Conservation (phyloP, 2,888 invertebrate species). For the Synanthedon andrenaeformis region DNA sequence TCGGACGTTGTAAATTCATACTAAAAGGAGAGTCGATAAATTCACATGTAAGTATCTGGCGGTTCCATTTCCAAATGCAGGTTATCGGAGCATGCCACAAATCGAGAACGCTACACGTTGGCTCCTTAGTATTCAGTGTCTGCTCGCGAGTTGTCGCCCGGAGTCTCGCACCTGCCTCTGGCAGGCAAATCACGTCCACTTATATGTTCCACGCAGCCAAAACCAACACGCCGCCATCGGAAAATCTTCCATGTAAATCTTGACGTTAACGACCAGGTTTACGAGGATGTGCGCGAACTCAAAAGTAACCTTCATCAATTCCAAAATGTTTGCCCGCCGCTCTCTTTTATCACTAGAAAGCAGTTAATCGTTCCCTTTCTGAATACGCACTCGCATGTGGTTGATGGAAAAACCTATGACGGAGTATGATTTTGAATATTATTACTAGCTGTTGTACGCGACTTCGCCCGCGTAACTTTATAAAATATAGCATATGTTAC, state of each 20-base stretch:
- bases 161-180: slow-evolving; percentile 45
- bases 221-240: slow-evolving; percentile 41
- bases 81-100: slow-evolving; percentile 67
- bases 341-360: too few relatives aligned
- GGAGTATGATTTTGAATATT: too few relatives aligned
- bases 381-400: too few relatives aligned
- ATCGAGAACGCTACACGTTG: slow-evolving; percentile 57
- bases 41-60: slow-evolving; percentile 44
- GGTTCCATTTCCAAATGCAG: slow-evolving; percentile 67
- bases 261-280: slow-evolving; percentile 63
- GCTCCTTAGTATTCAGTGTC: slow-evolving; percentile 62
- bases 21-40: slow-evolving; percentile 59
- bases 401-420: too few relatives aligned
- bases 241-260: slow-evolving; percentile 68
- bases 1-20: slow-evolving; percentile 34
- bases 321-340: slow-evolving; percentile 2
- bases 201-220: slow-evolving; percentile 65
- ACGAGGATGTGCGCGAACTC: slow-evolving; percentile 46
- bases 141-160: slow-evolving; percentile 40
- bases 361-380: too few relatives aligned
- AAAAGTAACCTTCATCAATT: slow-evolving; percentile 21
- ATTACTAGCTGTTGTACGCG: too few relatives aligned
- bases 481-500: too few relatives aligned
- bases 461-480: too few relatives aligned
- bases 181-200: slow-evolving; percentile 64